These are phyloP conservation scores for Mionectes macconnelli DNA, from an alignment of 2,113 vertebrate species.

Conservation along the genomic window DNA sequence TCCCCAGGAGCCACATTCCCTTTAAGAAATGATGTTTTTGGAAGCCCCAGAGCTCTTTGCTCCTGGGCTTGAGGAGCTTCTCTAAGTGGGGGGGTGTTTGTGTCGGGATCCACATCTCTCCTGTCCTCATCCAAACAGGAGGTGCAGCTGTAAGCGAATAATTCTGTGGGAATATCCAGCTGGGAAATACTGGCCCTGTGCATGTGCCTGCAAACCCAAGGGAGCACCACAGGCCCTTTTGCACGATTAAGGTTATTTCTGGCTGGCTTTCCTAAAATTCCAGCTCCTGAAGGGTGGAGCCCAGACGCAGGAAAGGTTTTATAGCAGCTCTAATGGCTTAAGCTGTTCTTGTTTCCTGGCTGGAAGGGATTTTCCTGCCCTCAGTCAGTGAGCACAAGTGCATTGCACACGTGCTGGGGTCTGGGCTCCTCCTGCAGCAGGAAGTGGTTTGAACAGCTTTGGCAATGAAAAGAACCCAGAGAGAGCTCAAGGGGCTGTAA, in stretches of 20 bases:
- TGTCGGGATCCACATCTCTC: neutral
- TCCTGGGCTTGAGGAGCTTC: neutral
- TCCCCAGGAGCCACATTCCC: neutral
- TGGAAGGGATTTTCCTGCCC: neutral
- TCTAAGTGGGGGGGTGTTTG: neutral
- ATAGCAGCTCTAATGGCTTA: neutral
- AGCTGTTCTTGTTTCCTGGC: slow-evolving; percentile 18
- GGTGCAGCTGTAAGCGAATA: neutral
- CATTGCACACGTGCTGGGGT: neutral
- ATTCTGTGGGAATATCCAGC: neutral
- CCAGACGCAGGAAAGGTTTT: neutral
- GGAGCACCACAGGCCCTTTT: neutral
- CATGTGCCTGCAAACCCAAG: neutral
- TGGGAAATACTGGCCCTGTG: neutral
- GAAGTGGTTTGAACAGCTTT: neutral
- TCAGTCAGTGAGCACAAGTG: neutral
- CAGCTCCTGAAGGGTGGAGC: neutral
- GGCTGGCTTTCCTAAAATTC: neutral
- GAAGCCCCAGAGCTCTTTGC: neutral
- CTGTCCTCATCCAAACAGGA: neutral
- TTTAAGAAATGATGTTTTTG: neutral
- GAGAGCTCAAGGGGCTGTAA: neutral
- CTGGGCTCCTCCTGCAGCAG: neutral
- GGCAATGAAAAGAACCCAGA: neutral
- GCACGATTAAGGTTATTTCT: neutral